phyloP scores from a whole-genome alignment of 2,888 invertebrate species.

The Linnaemya tessellans region DNA sequence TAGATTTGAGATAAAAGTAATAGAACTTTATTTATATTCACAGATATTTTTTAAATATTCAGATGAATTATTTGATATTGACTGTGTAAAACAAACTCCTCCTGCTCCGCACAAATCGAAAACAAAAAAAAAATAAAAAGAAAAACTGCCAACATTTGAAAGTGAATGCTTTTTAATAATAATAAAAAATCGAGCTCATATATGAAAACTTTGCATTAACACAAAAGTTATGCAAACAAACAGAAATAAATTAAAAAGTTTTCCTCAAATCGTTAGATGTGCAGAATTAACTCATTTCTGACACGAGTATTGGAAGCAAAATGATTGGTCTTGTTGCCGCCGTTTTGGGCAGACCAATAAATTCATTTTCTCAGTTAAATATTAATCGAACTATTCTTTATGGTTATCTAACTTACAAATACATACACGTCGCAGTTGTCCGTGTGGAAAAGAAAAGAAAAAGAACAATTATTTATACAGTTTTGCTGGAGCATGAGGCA shows the following conservation, averaged over 20 bases:
- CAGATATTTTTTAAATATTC: constrained; percentile 31
- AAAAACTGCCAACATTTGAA: constrained; percentile 27
- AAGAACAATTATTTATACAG: no score
- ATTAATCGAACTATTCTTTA: no score
- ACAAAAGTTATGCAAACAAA: neutral
- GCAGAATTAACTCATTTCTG: no score
- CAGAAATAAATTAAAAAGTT: neutral
- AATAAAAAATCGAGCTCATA: neutral
- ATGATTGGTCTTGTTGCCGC: no score
- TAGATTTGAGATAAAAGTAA: constrained; percentile 45
- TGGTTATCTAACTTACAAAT: no score
- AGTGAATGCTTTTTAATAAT: neutral
- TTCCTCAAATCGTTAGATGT: neutral
- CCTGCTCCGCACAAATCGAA: neutral
- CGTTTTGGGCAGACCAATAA: no score
- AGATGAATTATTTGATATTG: constrained; percentile 39
- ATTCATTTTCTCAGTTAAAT: no score
- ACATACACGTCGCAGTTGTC: no score
- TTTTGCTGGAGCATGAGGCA: no score
- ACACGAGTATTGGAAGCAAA: no score
- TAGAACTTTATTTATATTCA: constrained; percentile 40
- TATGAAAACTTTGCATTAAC: neutral
- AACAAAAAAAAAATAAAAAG: neutral
- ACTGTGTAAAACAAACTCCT: constrained; percentile 10
- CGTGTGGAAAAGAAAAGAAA: no score